phyloP scores from a whole-genome alignment of 2,888 invertebrate species.

The Meliscaeva auricollis region DNA sequence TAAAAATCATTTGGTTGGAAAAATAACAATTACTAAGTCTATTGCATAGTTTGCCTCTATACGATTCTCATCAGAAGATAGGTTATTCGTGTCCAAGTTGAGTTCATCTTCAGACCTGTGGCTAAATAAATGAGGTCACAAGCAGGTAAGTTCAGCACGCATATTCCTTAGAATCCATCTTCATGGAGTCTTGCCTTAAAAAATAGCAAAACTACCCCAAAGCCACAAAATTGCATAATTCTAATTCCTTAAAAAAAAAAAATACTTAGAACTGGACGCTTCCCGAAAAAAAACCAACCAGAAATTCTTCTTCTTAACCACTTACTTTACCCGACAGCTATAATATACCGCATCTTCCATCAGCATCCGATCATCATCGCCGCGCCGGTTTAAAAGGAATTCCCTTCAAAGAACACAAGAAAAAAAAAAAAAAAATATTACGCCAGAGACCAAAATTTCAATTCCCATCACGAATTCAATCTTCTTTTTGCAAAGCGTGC shows the following conservation, averaged over 20 bases:
- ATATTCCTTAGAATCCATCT: background rate
- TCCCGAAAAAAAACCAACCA: conserved; percentile 19
- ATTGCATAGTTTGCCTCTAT: too few species aligned
- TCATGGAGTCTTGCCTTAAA: conserved; percentile 4
- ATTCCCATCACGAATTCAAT: conserved; percentile 73
- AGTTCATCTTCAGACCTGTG: conserved; percentile 12
- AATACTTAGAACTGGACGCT: too few species aligned
- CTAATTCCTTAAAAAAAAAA: conserved; percentile 12
- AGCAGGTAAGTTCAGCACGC: background rate
- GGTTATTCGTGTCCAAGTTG: background rate
- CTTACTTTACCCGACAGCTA: conserved; percentile 29
- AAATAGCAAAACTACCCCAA: conserved; percentile 43
- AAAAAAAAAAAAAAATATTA: background rate
- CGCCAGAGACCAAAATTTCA: conserved; percentile 37
- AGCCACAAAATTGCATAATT: conserved; percentile 60
- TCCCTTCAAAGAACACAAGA: conserved; percentile 39
- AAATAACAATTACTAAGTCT: too few species aligned
- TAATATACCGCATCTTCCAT: background rate
- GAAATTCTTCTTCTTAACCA: conserved; percentile 34
- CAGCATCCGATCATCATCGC: conserved; percentile 31
- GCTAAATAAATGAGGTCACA: conserved; percentile 1
- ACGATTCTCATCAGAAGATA: too few species aligned
- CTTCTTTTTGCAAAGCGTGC: conserved; percentile 50
- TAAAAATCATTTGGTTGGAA: too few species aligned
- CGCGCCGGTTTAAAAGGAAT: conserved; percentile 18